These are phyloP conservation scores for Crax fasciolata DNA, from an alignment of 2,797 vertebrate species.

Conservation along the genomic window DNA sequence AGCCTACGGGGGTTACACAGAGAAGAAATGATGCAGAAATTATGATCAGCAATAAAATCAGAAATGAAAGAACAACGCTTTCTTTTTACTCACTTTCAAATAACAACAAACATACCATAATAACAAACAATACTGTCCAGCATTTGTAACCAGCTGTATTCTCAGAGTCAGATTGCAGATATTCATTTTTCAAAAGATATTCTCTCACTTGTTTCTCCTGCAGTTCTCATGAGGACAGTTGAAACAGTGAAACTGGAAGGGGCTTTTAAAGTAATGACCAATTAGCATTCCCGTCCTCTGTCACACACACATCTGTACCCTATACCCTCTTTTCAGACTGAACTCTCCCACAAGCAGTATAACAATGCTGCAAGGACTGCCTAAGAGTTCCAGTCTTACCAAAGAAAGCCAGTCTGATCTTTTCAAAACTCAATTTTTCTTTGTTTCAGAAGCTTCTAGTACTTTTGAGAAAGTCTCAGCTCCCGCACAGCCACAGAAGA, in stretches of 20 bases:
- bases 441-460: background rate
- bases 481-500: background rate
- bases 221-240: background rate
- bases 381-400: background rate
- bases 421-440: background rate
- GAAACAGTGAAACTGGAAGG: background rate
- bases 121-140: background rate
- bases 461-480: background rate
- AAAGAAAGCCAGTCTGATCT: background rate
- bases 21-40: background rate
- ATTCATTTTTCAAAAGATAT: background rate
- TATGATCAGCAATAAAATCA: background rate
- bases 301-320: background rate
- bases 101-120: background rate
- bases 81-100: conserved; percentile 8
- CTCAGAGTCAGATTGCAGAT: background rate
- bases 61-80: background rate
- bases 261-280: background rate
- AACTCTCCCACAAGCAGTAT: background rate
- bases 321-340: background rate
- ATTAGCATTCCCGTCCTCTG: background rate
- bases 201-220: background rate
- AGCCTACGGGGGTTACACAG: background rate
- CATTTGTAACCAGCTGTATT: background rate
- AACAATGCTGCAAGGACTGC: background rate